Evolutionary conservation across 2,888 invertebrate species (phyloP).

Genomic region (Caradrina kadenii): DNA sequence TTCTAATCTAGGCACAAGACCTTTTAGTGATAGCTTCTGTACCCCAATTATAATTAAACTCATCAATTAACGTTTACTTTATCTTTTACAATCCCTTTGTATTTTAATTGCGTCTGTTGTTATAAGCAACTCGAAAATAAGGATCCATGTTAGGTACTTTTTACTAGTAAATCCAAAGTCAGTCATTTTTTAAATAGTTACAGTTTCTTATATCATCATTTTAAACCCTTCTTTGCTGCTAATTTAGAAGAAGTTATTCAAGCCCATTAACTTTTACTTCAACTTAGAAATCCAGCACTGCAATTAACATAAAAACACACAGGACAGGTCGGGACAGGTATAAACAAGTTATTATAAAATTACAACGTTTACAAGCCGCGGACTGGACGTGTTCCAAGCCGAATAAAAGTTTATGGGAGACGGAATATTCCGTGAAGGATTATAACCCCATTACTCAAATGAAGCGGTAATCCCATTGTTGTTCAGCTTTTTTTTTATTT

Average conservation of each 20-base stretch:
- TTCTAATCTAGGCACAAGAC: not conserved
- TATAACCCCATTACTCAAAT: conserved; percentile 68
- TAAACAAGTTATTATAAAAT: conserved; percentile 47
- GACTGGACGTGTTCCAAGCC: conserved; percentile 48
- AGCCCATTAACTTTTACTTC: not conserved
- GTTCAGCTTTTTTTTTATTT: conserved; percentile 31
- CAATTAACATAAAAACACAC: conserved; percentile 1
- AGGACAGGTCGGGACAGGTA: conserved; percentile 1
- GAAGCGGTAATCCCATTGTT: conserved; percentile 62
- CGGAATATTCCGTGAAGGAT: conserved; percentile 59
- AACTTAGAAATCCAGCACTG: not conserved
- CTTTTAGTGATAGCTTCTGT: not conserved
- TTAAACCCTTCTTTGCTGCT: too few relatives aligned
- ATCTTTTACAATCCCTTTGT: not conserved
- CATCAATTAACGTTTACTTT: not conserved
- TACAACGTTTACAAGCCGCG: conserved; percentile 23
- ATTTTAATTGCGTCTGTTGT: not conserved
- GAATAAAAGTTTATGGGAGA: conserved; percentile 64
- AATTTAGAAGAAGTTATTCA: not conserved
- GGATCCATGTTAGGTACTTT: too few relatives aligned
- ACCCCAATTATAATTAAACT: not conserved
- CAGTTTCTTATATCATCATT: too few relatives aligned
- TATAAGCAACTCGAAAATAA: too few relatives aligned
- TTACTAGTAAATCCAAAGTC: too few relatives aligned
- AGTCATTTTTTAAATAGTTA: too few relatives aligned